Percentiles rank a stretch among this genome's conserved stretches.
These are phyloP conservation scores for Drosophila nigricruria DNA, from an alignment of 2,888 invertebrate species.

Conservation along the genomic window DNA sequence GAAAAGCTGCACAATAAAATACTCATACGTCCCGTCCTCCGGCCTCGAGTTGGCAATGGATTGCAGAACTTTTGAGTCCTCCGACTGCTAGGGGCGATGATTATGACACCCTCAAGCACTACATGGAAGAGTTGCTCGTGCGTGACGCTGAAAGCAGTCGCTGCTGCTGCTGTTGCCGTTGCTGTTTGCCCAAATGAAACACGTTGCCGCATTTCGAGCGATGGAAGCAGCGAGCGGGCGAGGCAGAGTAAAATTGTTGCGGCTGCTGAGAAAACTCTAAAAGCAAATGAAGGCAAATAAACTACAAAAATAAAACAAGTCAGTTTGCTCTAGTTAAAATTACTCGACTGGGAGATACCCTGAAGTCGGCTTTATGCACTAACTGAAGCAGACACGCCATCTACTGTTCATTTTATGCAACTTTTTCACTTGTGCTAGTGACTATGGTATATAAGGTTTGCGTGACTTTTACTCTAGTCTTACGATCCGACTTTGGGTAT, in stretches of 20 bases:
- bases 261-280: slow-evolving; percentile 48
- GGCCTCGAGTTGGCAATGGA: neutral
- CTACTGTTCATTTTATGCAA: slow-evolving; percentile 1
- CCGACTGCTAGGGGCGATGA: slow-evolving; percentile 44
- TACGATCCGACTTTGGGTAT: neutral
- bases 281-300: slow-evolving; percentile 10
- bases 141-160: slow-evolving; percentile 28
- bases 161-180: slow-evolving; percentile 1
- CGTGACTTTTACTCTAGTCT: neutral
- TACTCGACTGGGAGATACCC: slow-evolving; percentile 4
- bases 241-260: slow-evolving; percentile 36
- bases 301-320: slow-evolving; percentile 16
- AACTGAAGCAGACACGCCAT: neutral
- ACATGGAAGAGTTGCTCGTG: slow-evolving; percentile 49
- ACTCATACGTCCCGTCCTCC: slow-evolving; percentile 6
- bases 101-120: slow-evolving; percentile 58
- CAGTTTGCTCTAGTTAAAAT: neutral
- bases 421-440: neutral
- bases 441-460: neutral
- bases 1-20: slow-evolving; percentile 70
- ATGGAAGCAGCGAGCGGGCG: neutral
- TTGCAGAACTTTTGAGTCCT: slow-evolving; percentile 12
- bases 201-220: slow-evolving; percentile 51
- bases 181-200: slow-evolving; percentile 44
- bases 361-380: neutral